Conservation (phyloP, 1,140 invertebrate genomes). For the Drosophila takahashii region DNA sequence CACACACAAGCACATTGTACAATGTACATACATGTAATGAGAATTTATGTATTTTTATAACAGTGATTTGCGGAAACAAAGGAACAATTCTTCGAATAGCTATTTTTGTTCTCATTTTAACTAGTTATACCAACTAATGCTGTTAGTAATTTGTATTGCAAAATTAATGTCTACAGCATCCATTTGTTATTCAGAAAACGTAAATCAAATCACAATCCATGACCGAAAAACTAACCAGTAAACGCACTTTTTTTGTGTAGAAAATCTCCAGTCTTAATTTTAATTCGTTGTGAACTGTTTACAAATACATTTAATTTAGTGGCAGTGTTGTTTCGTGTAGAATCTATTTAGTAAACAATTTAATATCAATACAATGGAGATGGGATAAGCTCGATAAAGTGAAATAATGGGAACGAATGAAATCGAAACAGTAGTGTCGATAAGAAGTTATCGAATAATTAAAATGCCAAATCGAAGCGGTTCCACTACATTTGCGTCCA, state of each 20-base stretch:
- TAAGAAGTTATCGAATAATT: slow-evolving; percentile 5
- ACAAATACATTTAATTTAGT: slow-evolving; percentile 30
- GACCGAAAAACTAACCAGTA: background rate
- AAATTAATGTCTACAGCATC: slow-evolving; percentile 8
- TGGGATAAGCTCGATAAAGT: slow-evolving; percentile 16
- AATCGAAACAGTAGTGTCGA: background rate
- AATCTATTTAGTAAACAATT: slow-evolving; percentile 50
- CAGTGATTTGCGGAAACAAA: slow-evolving; percentile 13
- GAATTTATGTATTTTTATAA: slow-evolving; percentile 24
- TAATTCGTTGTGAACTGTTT: slow-evolving; percentile 16
- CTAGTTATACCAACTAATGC: background rate
- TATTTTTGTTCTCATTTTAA: too few species aligned
- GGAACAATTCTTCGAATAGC: background rate
- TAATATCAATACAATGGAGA: slow-evolving; percentile 37
- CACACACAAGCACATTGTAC: slow-evolving; percentile 10
- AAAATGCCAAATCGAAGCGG: background rate
- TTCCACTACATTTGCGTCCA: background rate
- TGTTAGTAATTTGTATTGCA: background rate
- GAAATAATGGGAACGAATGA: background rate
- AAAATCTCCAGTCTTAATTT: slow-evolving; percentile 34
- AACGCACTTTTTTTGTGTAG: slow-evolving; percentile 20
- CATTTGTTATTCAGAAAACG: background rate
- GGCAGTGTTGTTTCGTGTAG: slow-evolving; percentile 43
- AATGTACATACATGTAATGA: slow-evolving; percentile 21
- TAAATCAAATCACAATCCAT: background rate